Base-by-base conservation (phyloP, 2,888 invertebrate genomes). In the Tethea ocularis region DNA sequence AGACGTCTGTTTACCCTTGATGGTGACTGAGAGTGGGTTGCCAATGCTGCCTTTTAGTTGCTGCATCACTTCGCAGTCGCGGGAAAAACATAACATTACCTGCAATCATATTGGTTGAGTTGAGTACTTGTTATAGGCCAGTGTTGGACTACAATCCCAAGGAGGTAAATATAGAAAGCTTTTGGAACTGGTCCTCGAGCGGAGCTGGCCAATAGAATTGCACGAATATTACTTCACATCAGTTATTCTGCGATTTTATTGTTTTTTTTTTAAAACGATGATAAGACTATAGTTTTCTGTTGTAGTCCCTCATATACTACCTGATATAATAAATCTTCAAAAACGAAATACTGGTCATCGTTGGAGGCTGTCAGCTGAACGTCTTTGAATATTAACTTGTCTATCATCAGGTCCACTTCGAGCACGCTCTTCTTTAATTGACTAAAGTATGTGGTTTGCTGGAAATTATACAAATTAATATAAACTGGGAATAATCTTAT, bases 321-420 rank as follows among this genome's bases (percentile, higher is more conserved):
- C 94, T 99, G 98, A 85, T 98, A 98, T 1, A 99, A 89, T 58
- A 98, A 95, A 88, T 99, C 99, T 93, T 99, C 99, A 84, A 98
- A 99, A 0, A 99, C 98, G 84, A 99, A 99, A 84, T 99, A 99
- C 84, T 99, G 99, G 86, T 99, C 99, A 82, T 99, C 99, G 85
- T 99, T 99, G 11, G 98, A 98, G 0, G 99, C 98, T 0, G 99
- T 99, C 62, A 99, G 87, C 86, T 98, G 98, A 10, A 99, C 97
- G 83, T 99, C 99, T 93, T 99, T 99, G 74, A 98, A 97, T 72
- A 99, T 97, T 10, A 99, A 93, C 85, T 98, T 98, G 85, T 99
- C 99, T 36, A 98, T 97, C 93, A 99, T 96, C 59, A 99, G 94
- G 82, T 99, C 98, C 74, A 97, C 97, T 74, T 97, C 96, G 46